Evolutionary conservation across 2,113 vertebrate genomes (phyloP).

Genomic region (Oreochromis aureus): DNA sequence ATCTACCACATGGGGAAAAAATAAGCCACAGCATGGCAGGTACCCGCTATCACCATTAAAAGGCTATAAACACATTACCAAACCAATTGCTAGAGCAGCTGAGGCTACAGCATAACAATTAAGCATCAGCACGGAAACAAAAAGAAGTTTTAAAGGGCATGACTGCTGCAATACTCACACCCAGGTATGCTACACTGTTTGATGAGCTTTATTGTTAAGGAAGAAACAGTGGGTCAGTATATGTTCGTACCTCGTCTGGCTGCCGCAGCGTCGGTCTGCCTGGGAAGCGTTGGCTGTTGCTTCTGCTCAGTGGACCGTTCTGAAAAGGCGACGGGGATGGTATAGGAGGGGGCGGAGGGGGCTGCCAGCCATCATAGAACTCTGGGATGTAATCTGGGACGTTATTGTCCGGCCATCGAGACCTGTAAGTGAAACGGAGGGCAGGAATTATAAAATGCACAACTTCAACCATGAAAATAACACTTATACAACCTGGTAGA

Average conservation of each 20-base stretch:
- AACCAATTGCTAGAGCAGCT: neutral
- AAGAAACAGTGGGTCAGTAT: neutral
- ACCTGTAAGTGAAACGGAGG: conserved; percentile 34
- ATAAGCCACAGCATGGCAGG: neutral
- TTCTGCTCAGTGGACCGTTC: conserved; percentile 13
- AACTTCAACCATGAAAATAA: neutral
- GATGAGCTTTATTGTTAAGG: neutral
- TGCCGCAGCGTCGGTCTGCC: neutral
- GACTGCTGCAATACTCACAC: neutral
- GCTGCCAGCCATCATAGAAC: conserved; percentile 82
- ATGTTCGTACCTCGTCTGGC: conserved; percentile 7
- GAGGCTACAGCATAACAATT: neutral
- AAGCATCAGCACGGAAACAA: neutral
- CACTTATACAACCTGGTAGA: too few relatives aligned
- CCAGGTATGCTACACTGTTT: neutral
- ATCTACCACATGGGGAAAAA: neutral
- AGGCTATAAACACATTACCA: neutral
- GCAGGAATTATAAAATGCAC: neutral
- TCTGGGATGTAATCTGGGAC: conserved; percentile 69
- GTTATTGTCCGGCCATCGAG: conserved; percentile 59
- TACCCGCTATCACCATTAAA: neutral
- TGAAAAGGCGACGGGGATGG: neutral
- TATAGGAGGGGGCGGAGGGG: conserved; percentile 6
- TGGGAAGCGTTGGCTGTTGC: conserved; percentile 45
- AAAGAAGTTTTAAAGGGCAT: neutral